A percentile compares a stretch with the other conserved stretches of the same genome.
Conservation (phyloP, 1,140 invertebrate genomes). For the Acyrthosiphon pisum region DNA sequence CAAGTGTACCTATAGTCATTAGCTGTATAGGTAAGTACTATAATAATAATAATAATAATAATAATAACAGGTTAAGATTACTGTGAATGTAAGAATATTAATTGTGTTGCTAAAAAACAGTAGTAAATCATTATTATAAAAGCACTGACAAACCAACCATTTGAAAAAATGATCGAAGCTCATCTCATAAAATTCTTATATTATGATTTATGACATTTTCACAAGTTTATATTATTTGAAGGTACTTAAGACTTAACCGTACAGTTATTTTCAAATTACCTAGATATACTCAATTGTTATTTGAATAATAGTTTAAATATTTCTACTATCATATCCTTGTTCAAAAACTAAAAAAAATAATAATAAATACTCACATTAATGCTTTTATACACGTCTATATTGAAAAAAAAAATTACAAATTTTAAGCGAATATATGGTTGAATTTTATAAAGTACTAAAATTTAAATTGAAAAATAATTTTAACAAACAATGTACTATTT, state of each 20-base stretch:
- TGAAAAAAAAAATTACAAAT: constrained; percentile 54
- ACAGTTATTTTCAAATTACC: background rate
- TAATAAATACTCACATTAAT: constrained; percentile 20
- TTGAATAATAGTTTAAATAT: background rate
- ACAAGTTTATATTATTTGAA: background rate
- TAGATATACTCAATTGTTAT: too few relatives aligned
- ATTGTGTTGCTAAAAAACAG: background rate
- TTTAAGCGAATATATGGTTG: constrained; percentile 44
- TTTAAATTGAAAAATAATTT: constrained; percentile 42
- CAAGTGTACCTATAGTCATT: too few relatives aligned
- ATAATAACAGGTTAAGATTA: background rate
- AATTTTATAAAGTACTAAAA: constrained; percentile 42
- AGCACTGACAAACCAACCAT: background rate
- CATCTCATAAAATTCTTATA: background rate
- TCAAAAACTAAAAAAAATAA: background rate
- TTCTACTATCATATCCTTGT: background rate
- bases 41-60: background rate
- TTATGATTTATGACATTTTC: background rate
- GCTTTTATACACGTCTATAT: constrained; percentile 50
- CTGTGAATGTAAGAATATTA: background rate
- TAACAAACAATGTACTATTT: constrained; percentile 48
- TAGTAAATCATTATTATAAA: too few relatives aligned
- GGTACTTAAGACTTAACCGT: background rate
- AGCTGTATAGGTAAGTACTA: too few relatives aligned
- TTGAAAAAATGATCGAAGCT: background rate